phyloP scores from a whole-genome alignment of 2,888 invertebrate genomes.

The Carpatolechia fugitivella region DNA sequence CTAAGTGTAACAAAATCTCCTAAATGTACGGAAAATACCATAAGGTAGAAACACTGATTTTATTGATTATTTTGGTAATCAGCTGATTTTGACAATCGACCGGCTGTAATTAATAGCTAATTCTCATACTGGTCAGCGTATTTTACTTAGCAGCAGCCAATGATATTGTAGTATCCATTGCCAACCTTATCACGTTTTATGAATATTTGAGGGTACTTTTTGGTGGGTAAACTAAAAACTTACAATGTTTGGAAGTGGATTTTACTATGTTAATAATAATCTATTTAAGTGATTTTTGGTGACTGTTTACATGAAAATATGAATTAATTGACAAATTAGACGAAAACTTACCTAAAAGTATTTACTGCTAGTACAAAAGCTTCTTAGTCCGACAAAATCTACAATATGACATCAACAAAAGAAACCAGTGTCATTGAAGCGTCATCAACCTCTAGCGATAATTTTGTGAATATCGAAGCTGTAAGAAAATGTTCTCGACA shows the following conservation, averaged over 20 bases:
- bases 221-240: not conserved
- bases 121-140: not conserved
- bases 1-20: too few relatives aligned
- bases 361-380: not conserved
- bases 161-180: not conserved
- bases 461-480: conserved; percentile 47
- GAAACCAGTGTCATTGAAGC: conserved; percentile 35
- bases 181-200: not conserved
- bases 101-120: not conserved
- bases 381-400: not conserved
- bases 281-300: too few relatives aligned
- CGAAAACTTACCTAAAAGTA: too few relatives aligned
- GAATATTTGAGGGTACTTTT: not conserved
- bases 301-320: too few relatives aligned
- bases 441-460: conserved; percentile 22
- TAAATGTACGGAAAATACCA: too few relatives aligned
- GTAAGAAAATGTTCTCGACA: conserved; percentile 52
- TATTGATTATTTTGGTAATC: not conserved
- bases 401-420: conserved; percentile 33
- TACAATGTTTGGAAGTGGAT: not conserved
- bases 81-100: conserved; percentile 8
- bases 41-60: too few relatives aligned
- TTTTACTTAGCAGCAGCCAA: too few relatives aligned
- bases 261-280: too few relatives aligned
- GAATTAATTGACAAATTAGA: too few relatives aligned